Evolutionary conservation across 1,140 invertebrate species (phyloP), one percentile per base, ranked within the genome.

Genomic region (Manduca sexta): DNA sequence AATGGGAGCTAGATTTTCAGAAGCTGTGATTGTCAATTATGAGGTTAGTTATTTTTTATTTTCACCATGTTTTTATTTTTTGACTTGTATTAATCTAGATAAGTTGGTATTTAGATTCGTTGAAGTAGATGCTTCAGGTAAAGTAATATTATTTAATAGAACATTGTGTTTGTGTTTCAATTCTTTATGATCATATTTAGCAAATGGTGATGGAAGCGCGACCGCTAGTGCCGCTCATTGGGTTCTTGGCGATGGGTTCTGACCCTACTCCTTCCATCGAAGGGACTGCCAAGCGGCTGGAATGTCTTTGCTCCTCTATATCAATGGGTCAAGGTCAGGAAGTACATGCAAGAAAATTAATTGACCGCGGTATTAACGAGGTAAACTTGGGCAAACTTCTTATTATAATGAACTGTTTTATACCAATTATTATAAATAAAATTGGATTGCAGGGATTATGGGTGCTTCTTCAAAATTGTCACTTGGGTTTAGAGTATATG

Each of bases 281-380:
- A 75, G 86, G 88, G 13, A 86, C 96, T 3, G 94, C 95, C 1
- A 96, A 94, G 79, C 91, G 91, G 64, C 76, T 92, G 64, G 92
- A 93, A 62, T 88, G 91, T 13, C 80, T 90, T 4, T 91, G 90
- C 54, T 88, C 85, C 54, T 89, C 90, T 43, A 92, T 94, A 58
- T 97, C 95, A 0, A 97, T 97, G 96, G 96, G 96, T 3, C 96
- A 98, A 82, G 95, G 95, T 2, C 96, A 98, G 74, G 96, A 98
- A 72, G 87, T 95, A 10, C 95, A 95, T 75, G 95, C 96, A 0
- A 89, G 95, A 46, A 93, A 92, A 69, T 80, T 97, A 44, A 86
- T 97, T 18, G 78, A 86, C 2, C 86, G 88, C 37, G 93, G 91
- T 11, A 89, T 93, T 72, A 84, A 84, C 34, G 90, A 91, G 58